Evolutionary conservation across 2,113 vertebrate species (phyloP), one percentile per base, ranked within the genome.

Genomic region (Sialia sialis): DNA sequence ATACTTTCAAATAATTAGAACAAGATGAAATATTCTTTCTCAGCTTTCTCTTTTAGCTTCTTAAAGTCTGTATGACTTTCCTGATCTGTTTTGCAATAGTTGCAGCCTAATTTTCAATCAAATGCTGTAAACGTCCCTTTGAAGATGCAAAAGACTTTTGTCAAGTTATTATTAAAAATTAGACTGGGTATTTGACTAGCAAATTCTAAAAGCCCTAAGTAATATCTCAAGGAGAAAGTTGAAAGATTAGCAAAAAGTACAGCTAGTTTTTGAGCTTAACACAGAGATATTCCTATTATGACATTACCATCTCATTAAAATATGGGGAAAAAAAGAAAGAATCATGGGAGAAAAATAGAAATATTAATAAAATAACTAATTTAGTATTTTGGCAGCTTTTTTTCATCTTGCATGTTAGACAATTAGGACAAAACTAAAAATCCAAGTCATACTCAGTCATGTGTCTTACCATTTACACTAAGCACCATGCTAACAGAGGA

Each of bases 401-500:
- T 72, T 80, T 34, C 26, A 43, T 54, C 29, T 63, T 39, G 38
- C 9, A 56, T 6, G 30, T 77, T 32, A 56, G 62, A 17, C 16
- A 67, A 38, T 60, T 44, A 58, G 21, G 59, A 59, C 22, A 75
- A 69, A 89, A 56, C 9, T 14, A 60, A 68, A n/a, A 25, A 49
- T 36, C 20, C 60, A 56, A 51, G 20, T 68, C 30, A 41, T 25
- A 34, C 14, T 25, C 7, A 80, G 34, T 34, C 18, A 22, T 48
- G 58, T 6, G 48, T 56, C 98, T 97, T 97, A 99, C 99, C 99
- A 7, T 98, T 98, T 36, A 99, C 99, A 7, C 98, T 98, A 11
- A 99, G 98, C 94, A 99, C 98, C 99, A 99, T 99, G 85, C 98
- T 98, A 46, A 98, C 98, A 0, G 98, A 98, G 38, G 99, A 99